These are phyloP conservation scores for Propithecus deckenii DNA, from an alignment of 2,797 vertebrate species.

Conservation along the genomic window DNA sequence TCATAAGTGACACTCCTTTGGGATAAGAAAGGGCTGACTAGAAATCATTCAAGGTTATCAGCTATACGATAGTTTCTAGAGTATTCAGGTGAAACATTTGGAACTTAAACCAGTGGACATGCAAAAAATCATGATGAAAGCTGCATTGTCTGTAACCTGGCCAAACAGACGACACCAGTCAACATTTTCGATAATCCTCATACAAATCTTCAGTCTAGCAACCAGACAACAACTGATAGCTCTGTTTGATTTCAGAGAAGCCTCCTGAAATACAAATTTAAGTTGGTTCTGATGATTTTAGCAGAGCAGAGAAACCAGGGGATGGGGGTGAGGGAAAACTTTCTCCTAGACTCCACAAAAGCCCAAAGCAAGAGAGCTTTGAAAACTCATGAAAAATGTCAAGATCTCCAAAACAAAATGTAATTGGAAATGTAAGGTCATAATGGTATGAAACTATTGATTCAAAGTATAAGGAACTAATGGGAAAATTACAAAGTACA, in stretches of 20 bases:
- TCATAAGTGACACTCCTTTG: constrained; percentile 80
- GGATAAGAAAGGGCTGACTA: constrained; percentile 73
- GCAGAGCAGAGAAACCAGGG: not conserved
- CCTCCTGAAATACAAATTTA: constrained; percentile 14
- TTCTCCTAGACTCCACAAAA: not conserved
- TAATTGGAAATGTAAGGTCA: constrained; percentile 7
- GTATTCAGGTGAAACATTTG: constrained; percentile 72
- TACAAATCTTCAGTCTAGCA: not conserved
- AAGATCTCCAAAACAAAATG: not conserved
- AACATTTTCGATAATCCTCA: not conserved
- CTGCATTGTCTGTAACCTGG: not conserved
- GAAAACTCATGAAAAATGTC: constrained; percentile 13
- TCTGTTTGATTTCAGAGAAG: constrained; percentile 33
- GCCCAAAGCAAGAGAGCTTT: not conserved
- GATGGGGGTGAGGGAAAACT: fast-evolving
- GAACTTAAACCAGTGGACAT: constrained; percentile 78
- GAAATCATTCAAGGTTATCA: constrained; percentile 83
- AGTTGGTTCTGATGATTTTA: constrained; percentile 32
- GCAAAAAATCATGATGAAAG: constrained; percentile 59
- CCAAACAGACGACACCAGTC: not conserved
- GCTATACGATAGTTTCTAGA: constrained; percentile 71
- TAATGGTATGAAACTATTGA: constrained; percentile 25
- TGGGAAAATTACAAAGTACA: constrained; percentile 33
- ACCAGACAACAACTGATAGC: not conserved
- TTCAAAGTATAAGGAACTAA: constrained; percentile 37